Conservation (phyloP, 2,888 invertebrate species). For the Hypselothyrea guttata region DNA sequence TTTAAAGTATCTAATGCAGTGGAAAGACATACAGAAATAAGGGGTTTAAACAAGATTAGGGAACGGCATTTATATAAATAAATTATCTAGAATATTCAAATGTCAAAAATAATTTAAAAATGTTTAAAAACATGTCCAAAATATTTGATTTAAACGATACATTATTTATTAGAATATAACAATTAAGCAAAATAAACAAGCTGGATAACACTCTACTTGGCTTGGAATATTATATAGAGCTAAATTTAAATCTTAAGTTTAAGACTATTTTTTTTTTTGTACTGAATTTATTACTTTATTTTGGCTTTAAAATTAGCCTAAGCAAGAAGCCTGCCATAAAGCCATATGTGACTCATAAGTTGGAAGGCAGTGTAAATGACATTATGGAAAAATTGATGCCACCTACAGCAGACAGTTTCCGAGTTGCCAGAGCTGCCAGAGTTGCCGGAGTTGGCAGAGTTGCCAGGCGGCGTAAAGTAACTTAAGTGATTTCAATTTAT, state of each 20-base stretch:
- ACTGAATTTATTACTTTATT: neutral
- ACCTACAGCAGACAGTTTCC: neutral
- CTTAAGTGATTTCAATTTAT: constrained; percentile 59
- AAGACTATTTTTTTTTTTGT: too few species aligned
- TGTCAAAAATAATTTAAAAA: too few species aligned
- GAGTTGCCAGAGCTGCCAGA: neutral
- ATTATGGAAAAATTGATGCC: constrained; percentile 26
- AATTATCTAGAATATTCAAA: too few species aligned
- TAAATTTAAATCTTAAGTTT: too few species aligned
- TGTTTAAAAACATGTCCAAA: too few species aligned
- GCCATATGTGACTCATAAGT: constrained; percentile 7
- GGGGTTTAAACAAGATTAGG: too few species aligned
- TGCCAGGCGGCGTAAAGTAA: constrained; percentile 30
- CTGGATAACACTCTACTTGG: too few species aligned
- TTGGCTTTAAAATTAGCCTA: constrained; percentile 9
- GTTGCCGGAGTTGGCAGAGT: constrained; percentile 18
- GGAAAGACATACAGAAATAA: neutral
- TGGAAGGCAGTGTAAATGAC: constrained; percentile 15
- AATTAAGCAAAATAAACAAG: too few species aligned
- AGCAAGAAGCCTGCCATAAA: neutral
- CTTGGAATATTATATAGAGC: too few species aligned
- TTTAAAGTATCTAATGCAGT: neutral
- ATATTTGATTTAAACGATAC: too few species aligned
- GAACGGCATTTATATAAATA: too few species aligned
- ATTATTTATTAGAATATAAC: too few species aligned